Base-by-base conservation (phyloP, 2,888 invertebrate species). In the Lasioglossum morio region DNA sequence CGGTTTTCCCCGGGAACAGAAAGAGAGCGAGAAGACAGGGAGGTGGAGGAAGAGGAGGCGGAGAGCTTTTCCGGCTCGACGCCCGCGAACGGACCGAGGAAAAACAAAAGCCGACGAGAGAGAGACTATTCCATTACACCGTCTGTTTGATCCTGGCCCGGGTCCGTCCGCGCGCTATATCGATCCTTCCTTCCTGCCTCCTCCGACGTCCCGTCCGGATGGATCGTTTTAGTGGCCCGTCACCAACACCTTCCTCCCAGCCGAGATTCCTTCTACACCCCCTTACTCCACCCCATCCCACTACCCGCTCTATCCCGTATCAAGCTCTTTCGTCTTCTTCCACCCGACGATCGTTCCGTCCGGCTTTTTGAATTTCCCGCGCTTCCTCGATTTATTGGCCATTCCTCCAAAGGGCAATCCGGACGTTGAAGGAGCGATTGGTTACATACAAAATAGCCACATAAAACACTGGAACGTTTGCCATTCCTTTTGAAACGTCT, bases 41-140 rank as follows among this genome's bases (percentile, higher is more conserved):
- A 23, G 23, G 34, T 3, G 7, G 66, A 66, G 34, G 30, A 30
- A 8, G 16, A 63, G 63, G 30, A 30, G 16, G 8, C 16, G 34
- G 57, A 70, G 80, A 85, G 85, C 80, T 79, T 85, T 80, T 85
- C 79, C 85, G 85, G 43, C 60, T 80, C 80, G 85, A 85, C 79
- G 85, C 84, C 60, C 79, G 63, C 79, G 43, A 37, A 79, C 72
- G 72, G 66, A 81, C 53, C 72, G 48, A 80, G 86, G 78, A 81
- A 85, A 86, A 82, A 85, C 81, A 85, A 86, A 86, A 85, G 66
- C 66, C 34, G 66, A 66, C 66, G 66, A 66, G 66, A 66, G 77
- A 30, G 72, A 76, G 66, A 77, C 82, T 86, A 87, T 86, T 87
- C 82, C 82, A 86, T 87, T 86, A 86, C 77, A 85, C 80, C 80